A percentile compares a stretch with the other conserved stretches of the same genome.
phyloP scores from a whole-genome alignment of 2,888 invertebrate species.

The Orchesella flavescens region DNA sequence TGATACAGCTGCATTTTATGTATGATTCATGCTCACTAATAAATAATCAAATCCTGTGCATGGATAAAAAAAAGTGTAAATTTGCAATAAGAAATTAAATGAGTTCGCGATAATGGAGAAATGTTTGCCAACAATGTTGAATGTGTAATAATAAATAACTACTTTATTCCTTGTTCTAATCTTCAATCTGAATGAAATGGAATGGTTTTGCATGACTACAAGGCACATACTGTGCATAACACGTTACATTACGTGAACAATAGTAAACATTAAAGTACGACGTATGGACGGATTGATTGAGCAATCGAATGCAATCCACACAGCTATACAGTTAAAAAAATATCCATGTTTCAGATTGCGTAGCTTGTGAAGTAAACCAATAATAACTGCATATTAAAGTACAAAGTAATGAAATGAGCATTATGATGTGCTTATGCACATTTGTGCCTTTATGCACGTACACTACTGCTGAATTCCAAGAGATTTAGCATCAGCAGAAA shows the following conservation, averaged over 20 bases:
- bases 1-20: too few relatives aligned
- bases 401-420: neutral
- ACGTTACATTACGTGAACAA: neutral
- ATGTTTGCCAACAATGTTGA: too few relatives aligned
- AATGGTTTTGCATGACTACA: too few relatives aligned
- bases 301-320: conserved; percentile 17
- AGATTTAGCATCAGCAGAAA: conserved; percentile 15
- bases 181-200: too few relatives aligned
- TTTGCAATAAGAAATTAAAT: too few relatives aligned
- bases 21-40: too few relatives aligned
- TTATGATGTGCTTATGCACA: neutral
- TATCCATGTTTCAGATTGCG: conserved; percentile 13
- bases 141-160: too few relatives aligned
- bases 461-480: conserved; percentile 22
- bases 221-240: neutral
- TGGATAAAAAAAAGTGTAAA: too few relatives aligned
- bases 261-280: neutral
- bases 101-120: too few relatives aligned
- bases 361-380: neutral
- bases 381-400: neutral
- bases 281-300: neutral
- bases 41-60: too few relatives aligned
- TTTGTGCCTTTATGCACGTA: neutral
- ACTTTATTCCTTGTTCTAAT: too few relatives aligned
- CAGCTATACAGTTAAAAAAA: neutral